Evolutionary conservation across 2,797 vertebrate genomes (phyloP), one percentile per base, ranked within the genome.

Genomic region (Vireo griseus): DNA sequence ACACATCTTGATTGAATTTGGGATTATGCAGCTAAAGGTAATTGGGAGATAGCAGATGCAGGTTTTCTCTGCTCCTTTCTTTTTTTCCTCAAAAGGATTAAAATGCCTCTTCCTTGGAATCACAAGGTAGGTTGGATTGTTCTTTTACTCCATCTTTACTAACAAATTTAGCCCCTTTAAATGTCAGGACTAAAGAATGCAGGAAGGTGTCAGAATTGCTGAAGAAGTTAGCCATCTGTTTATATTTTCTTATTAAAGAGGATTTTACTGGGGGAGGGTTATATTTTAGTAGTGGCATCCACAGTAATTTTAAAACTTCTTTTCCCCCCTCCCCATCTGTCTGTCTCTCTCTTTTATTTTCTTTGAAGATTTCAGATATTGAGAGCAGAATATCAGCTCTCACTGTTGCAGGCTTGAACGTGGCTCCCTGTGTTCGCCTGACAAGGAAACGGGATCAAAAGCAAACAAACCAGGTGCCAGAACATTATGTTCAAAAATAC

Each of bases 331-430:
- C 88, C 92, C 83, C 68, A 73, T 86, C 91, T 92, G 51, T 96
- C 87, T 96, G 59, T 79, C 55, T 80, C 40, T 95, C 81, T 86
- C 83, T 95, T 61, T 95, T 92, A 79, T 96, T 91, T 86, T 85
- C 35, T 86, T 71, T 97, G 76, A 95, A 99, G 99, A 98, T 99
- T 97, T 99, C 99, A 73, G 99, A 99, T 96, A 99, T 99, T 57
- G 99, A 99, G 98, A 98, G 99, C 91, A 99, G 99, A 96, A 99
- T 99, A 98, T 99, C 99, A 82, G 99, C 99, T 83, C 98, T 99
- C 96, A 99, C 99, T 97, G 98, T 99, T 35, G 99, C 99, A 71
- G 99, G 99, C 62, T 96, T 99, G 97, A 99, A 99, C 91, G 99
- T 99, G 93, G 97, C 98, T 29, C 98, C 98, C 20, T 99, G 99